A percentile compares a stretch with the other conserved stretches of the same genome.
These are phyloP conservation scores for Hippotragus niger DNA, from an alignment of 2,113 vertebrate genomes.

Conservation along the genomic window DNA sequence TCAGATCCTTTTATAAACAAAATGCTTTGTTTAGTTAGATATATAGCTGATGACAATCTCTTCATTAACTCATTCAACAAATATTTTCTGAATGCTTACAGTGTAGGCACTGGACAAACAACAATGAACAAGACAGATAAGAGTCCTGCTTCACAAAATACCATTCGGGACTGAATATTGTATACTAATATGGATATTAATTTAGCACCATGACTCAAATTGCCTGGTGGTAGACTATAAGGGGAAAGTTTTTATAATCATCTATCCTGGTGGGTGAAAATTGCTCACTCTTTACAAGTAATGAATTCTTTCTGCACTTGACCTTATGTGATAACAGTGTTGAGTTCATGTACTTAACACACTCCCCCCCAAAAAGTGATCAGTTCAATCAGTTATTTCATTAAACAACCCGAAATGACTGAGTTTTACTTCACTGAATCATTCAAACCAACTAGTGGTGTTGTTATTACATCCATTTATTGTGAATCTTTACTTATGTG, in stretches of 20 bases:
- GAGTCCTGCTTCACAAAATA: not conserved
- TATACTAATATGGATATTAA: not conserved
- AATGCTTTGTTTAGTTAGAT: not conserved
- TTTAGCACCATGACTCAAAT: not conserved
- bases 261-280: not conserved
- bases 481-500: not conserved
- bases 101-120: not conserved
- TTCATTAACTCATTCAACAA: not conserved
- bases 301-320: not conserved
- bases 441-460: not conserved
- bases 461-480: not conserved
- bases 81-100: conserved; percentile 4
- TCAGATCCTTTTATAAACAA: conserved; percentile 22
- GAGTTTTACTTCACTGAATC: not conserved
- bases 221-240: not conserved
- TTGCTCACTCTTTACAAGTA: not conserved
- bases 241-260: not conserved
- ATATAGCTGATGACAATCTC: not conserved
- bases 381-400: not conserved
- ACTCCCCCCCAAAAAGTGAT: not conserved
- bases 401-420: not conserved
- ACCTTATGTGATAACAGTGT: not conserved
- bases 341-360: not conserved
- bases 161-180: not conserved
- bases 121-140: not conserved